These are phyloP conservation scores for Enteromius treurensis DNA, from an alignment of 2,797 vertebrate species.

Conservation along the genomic window DNA sequence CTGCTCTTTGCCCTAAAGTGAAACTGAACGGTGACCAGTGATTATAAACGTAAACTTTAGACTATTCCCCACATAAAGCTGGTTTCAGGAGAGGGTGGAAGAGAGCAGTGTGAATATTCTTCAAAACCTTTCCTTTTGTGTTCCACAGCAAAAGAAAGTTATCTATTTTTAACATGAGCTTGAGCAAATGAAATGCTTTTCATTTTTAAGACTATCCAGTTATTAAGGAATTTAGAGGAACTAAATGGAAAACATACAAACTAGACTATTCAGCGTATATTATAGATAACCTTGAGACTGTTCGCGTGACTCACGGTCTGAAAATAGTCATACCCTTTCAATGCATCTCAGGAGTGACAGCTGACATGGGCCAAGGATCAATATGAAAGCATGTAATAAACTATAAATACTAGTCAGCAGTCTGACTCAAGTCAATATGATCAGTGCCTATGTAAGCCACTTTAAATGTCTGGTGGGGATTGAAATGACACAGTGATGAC, in stretches of 20 bases:
- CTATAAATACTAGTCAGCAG: constrained; percentile 52
- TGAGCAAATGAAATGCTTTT: background rate
- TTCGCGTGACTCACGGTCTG: background rate
- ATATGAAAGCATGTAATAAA: constrained; percentile 52
- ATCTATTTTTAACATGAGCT: background rate
- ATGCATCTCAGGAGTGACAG: constrained; percentile 24
- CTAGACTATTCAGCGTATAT: background rate
- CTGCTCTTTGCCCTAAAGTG: background rate
- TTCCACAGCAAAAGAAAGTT: background rate
- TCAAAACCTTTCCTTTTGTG: background rate
- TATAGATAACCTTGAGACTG: background rate
- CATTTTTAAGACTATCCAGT: background rate
- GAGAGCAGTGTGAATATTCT: background rate
- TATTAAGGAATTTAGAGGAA: background rate
- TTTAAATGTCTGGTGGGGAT: background rate
- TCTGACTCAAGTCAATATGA: constrained; percentile 47
- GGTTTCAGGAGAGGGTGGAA: background rate
- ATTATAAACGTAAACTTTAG: background rate
- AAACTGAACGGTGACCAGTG: background rate
- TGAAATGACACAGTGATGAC: constrained; percentile 8
- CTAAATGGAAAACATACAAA: background rate
- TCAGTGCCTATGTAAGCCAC: constrained; percentile 39
- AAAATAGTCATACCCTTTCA: constrained; percentile 32
- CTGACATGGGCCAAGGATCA: constrained; percentile 38
- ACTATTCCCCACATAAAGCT: background rate